A percentile compares a stretch with the other conserved stretches of the same genome.
Conservation (phyloP, 2,888 invertebrate genomes). For the Taenaris catops region DNA sequence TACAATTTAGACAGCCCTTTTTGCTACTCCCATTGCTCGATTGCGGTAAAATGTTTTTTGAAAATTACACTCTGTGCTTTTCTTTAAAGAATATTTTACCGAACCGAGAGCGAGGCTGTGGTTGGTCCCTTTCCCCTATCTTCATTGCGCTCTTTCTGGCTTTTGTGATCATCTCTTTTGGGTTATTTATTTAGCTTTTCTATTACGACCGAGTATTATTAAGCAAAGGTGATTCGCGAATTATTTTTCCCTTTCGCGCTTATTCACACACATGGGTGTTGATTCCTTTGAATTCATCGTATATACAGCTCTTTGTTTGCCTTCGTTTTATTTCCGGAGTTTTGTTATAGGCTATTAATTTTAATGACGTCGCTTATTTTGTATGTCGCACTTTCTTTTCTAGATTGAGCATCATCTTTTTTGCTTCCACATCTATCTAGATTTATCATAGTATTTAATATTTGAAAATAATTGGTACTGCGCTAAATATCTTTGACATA, state of each 20-base stretch:
- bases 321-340: not conserved
- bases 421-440: too few relatives aligned
- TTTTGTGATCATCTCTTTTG: not conserved
- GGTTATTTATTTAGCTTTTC: not conserved
- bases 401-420: not conserved
- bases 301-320: not conserved
- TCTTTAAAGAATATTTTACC: not conserved
- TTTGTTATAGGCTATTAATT: not conserved
- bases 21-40: not conserved
- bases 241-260: not conserved
- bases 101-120: not conserved
- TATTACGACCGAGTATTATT: too few relatives aligned
- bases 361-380: not conserved
- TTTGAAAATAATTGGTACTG: too few relatives aligned
- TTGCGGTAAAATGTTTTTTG: not conserved
- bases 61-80: not conserved
- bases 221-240: too few relatives aligned
- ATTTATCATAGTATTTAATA: too few relatives aligned
- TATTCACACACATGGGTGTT: too few relatives aligned
- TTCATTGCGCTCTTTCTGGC: not conserved
- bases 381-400: conserved; percentile 1
- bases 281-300: not conserved
- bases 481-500: too few relatives aligned
- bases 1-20: not conserved
- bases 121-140: not conserved